Base-by-base conservation (phyloP, 1,140 invertebrate species). In the Polyergus mexicanus region DNA sequence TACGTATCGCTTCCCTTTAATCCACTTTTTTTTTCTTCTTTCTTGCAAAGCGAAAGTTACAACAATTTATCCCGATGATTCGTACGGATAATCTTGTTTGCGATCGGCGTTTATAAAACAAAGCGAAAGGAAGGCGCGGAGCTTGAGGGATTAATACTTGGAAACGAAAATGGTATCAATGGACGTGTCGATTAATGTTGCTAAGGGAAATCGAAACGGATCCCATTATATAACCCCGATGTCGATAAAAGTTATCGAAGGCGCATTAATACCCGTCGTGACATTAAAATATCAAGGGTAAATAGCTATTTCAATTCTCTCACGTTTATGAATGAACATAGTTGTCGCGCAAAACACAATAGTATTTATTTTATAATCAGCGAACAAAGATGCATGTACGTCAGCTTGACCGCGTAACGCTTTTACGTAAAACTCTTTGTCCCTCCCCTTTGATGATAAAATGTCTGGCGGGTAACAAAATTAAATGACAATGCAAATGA, bases 251-350 rank as follows among this genome's bases (percentile, higher is more conserved):
- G 19, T 41, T 58, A 3, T 56, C 56, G 22, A 76, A 44, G 38
- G 38, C 19, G 22, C 32, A 63, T 77, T 44, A 35, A 32, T 44
- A 63, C 25, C 10, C 11, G 35, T 65, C 41, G 11, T 32, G 25
- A 65, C 16, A 47, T 77, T 65, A 44, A 77, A 65, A 77, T 47
- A 25, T 10, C 58, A 65, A 65, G 41, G n/a, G 3, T 51, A 77
- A 77, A 77, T 11, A 0, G 19, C 35, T 1, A 35, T 51, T 35
- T 63, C 11, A 28, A 35, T 47, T 65, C 0, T 62, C 13, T 19
- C 11, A 13, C 25, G 8, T 41, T 10, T 7, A n/a, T n/a, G 32
- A 28, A 4, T 5, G 54, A 72, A 69, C 28, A 7, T 2, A 54
- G 2, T 41, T 71, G 35, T 71, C 4, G n/a, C 10, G 16, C 6